Evolutionary conservation across 2,888 invertebrate genomes (phyloP), one percentile per base, ranked within the genome.

Genomic region (Mythimna loreyi): DNA sequence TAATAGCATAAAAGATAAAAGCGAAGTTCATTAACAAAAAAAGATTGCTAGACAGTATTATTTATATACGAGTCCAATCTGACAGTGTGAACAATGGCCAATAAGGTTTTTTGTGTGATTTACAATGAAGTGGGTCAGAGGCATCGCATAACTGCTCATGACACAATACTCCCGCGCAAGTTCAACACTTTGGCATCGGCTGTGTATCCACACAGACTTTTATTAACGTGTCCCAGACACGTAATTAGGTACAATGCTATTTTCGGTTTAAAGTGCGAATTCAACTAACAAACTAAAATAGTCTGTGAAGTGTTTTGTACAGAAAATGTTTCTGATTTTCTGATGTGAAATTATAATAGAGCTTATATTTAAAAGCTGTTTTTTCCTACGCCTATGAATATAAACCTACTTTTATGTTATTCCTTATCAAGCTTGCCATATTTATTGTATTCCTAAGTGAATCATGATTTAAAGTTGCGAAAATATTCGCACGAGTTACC

Each of bases 141-240:
- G 85, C 88, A 87, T 91, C 92, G 85, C 91, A 92, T 93, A 92
- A 94, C 93, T 92, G 92, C 91, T 91, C 91, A 89, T 92, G 92
- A 93, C 92, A 93, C 91, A 91, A 92, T 87, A 89, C 88, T 85
- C 86, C 83, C 67, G 82, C 78, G 81, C 88, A 91, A 91, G 91
- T 92, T 92, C 89, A 91, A 87, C 88, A 90, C 88, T 87, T 90
- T 86, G 86, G 83, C 84, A 85, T 80, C 85, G 83, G 84, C 72
- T 85, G 78, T 65, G 77, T 75, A 80, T 72, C 50, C 85, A 75
- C 66, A 83, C 76, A 85, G 64, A 67, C 36, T 66, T 72, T 75
- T 80, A 74, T 64, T 52, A 36, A 65, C 60, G 72, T 5, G 40
- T 30, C 1, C 21, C 65, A 80, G 82, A 83, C 19, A 62, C 21